phyloP scores from a whole-genome alignment of 1,140 invertebrate genomes.

The Oryzaephilus surinamensis region DNA sequence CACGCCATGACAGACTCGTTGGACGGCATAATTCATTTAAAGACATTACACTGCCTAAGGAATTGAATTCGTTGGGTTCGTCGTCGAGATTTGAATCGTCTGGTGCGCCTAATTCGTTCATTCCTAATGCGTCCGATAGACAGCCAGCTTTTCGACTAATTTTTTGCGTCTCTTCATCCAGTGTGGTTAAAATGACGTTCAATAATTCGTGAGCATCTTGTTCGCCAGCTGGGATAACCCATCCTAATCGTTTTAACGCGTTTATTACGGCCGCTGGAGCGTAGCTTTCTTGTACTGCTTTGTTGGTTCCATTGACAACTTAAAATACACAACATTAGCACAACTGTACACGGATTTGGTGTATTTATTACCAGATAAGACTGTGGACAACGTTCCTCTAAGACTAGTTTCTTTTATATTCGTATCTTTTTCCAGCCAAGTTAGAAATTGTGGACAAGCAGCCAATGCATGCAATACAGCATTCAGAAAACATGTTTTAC shows the following conservation, averaged over 20 bases:
- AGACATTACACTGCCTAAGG: constrained; percentile 33
- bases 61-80: constrained; percentile 19
- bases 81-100: constrained; percentile 12
- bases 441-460: constrained; percentile 66
- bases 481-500: constrained; percentile 80
- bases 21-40: constrained; percentile 33
- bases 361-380: constrained; percentile 28
- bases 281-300: constrained; percentile 43
- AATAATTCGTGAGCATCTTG: constrained; percentile 90
- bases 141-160: constrained; percentile 52
- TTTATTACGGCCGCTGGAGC: constrained; percentile 67
- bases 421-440: constrained; percentile 61
- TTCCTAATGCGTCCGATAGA: constrained; percentile 56
- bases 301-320: constrained; percentile 68
- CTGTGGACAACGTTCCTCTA: constrained; percentile 28
- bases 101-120: constrained; percentile 28
- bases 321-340: constrained; percentile 13
- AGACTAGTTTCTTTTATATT: constrained; percentile 29
- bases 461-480: constrained; percentile 74
- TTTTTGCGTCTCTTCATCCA: constrained; percentile 68
- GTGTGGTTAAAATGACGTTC: constrained; percentile 72
- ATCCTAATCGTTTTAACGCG: constrained; percentile 60
- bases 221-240: constrained; percentile 80
- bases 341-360: not conserved
- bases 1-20: constrained; percentile 26